Evolutionary conservation across 2,797 vertebrate species (phyloP).

Genomic region (Xenopus petersii): DNA sequence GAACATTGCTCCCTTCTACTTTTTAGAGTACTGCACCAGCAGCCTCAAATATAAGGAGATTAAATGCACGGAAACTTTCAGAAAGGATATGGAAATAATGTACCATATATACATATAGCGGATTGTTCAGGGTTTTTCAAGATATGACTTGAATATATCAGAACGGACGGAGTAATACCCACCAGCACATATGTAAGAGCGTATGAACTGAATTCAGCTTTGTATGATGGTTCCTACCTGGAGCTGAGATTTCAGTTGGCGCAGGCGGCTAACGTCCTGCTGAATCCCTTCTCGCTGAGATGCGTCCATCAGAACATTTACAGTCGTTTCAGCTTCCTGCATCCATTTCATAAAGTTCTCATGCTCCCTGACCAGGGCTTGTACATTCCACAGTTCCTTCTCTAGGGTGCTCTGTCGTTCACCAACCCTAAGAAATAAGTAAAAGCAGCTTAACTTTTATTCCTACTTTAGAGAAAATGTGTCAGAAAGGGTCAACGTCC

Average conservation of each 20-base stretch:
- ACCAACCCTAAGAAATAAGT: constrained; percentile 68
- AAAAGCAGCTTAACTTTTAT: constrained; percentile 12
- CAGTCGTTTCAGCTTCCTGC: constrained; percentile 88
- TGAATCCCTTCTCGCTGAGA: constrained; percentile 81
- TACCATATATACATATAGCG: too few species aligned
- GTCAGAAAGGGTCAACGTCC: neutral
- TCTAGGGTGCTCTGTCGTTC: constrained; percentile 82
- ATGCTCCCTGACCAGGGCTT: constrained; percentile 82
- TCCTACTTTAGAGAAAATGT: neutral
- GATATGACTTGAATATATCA: too few species aligned
- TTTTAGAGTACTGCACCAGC: too few species aligned
- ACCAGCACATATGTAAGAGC: neutral
- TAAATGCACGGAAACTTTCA: too few species aligned
- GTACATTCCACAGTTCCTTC: constrained; percentile 77
- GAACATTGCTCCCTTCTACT: too few species aligned
- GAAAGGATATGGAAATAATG: too few species aligned
- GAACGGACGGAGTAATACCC: neutral
- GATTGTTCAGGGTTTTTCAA: too few species aligned
- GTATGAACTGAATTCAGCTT: neutral
- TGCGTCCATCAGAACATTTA: constrained; percentile 84
- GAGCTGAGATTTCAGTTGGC: constrained; percentile 80
- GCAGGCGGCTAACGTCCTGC: constrained; percentile 72
- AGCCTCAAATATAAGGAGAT: too few species aligned
- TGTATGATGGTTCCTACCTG: constrained; percentile 70
- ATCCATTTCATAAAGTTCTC: constrained; percentile 94